Base-by-base conservation (phyloP, 2,797 vertebrate species). In the Acrocephalus scirpaceus region DNA sequence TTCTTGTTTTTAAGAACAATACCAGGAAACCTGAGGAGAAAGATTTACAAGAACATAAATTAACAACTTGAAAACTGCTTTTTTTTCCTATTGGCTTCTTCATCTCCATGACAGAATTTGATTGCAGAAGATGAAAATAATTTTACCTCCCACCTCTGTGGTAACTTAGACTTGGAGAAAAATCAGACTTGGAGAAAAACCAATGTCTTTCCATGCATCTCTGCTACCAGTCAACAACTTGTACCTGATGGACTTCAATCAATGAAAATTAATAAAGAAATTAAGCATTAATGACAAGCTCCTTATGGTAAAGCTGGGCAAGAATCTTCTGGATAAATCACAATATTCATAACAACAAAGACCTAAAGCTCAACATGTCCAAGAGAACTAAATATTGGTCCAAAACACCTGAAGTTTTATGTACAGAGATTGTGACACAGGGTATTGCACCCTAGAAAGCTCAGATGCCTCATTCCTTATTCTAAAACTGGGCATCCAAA, bases 1-100 rank as follows among this genome's bases (percentile, higher is more conserved):
- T 98, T 99, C 97, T 99, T 99, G 91, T 99, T 99, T 97, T 99
- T 99, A 74, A 99, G 98, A 36, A 22, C 94, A 96, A 98, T 96
- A 51, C 99, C 99, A 90, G 98, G 99, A 98, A 99, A 99, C 94
- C 99, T 99, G 95, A 94, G 96, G 85, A 85, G 53, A 94, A 92
- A 69, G 11, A 90, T 88, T 58, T 40, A 90, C 20, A 78, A 5
- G 13, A 86, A 84, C 32, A 83, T 7, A 75, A 29, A 84, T 90
- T 62, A 97, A 82, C 26, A 78, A 61, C 10, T 13, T 62, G 7
- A 83, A 65, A 79, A 92, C 11, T 62, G 23, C 2, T n/a, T 48
- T 82, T 67, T 67, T 47, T 78, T 11, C 11, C 10, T 26, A 38
- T 19, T 75, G 77, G 11, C 10, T 54, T 87, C 61, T 54, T 27